Conservation (phyloP, 2,113 vertebrate genomes). For the Cryptotis parvus region DNA sequence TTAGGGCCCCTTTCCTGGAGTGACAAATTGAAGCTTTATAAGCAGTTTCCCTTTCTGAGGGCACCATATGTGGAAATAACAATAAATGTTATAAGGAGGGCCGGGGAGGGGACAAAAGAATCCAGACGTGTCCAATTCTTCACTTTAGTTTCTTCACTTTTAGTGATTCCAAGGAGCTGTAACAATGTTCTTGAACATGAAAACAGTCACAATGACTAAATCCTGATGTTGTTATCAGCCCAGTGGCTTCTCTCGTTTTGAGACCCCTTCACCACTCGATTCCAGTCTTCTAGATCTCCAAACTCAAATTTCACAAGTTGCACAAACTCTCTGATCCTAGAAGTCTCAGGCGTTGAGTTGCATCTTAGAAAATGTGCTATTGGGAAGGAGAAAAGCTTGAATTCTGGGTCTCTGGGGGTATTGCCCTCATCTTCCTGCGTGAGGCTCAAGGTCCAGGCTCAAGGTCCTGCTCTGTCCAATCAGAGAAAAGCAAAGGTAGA, state of each 20-base stretch:
- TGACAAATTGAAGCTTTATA: neutral
- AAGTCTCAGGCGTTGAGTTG: neutral
- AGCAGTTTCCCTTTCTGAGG: neutral
- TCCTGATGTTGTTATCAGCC: neutral
- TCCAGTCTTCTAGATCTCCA: neutral
- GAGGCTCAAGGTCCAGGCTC: accelerated
- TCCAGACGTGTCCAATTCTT: neutral
- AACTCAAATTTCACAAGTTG: neutral
- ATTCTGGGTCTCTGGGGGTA: neutral
- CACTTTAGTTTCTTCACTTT: accelerated
- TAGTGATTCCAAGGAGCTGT: neutral
- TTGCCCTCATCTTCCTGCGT: accelerated
- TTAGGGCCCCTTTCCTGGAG: neutral
- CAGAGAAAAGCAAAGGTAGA: neutral
- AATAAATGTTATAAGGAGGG: neutral
- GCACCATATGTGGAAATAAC: neutral
- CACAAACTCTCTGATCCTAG: neutral
- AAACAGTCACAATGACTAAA: neutral
- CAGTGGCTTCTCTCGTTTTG: neutral
- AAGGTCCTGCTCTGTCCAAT: neutral
- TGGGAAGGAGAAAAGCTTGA: neutral
- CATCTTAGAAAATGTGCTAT: neutral
- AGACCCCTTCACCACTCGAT: neutral
- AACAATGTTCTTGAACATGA: neutral
- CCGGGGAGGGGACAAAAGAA: too few relatives aligned